Conservation (phyloP, 2,888 invertebrate genomes). For the Parnassius orleans region DNA sequence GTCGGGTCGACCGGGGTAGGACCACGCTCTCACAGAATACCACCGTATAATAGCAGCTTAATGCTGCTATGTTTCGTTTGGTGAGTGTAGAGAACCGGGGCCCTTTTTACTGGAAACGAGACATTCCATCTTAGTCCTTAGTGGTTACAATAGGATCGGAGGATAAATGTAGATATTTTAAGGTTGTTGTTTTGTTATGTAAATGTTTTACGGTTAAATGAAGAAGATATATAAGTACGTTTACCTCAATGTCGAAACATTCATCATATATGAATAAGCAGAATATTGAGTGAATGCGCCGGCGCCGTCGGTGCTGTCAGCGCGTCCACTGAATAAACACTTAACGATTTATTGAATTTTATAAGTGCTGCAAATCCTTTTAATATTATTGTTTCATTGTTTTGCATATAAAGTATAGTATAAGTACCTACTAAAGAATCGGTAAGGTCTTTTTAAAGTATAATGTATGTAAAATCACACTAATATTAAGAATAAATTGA, state of each 20-base stretch:
- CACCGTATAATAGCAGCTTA: too few relatives aligned
- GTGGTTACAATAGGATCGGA: too few relatives aligned
- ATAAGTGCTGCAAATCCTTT: conserved; percentile 7
- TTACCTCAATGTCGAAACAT: conserved; percentile 38
- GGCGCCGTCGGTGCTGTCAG: conserved; percentile 36
- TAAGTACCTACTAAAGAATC: background rate
- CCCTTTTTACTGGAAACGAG: too few relatives aligned
- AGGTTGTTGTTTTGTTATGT: too few relatives aligned
- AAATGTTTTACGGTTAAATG: too few relatives aligned
- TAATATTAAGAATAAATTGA: too few relatives aligned
- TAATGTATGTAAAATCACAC: background rate
- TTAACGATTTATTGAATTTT: conserved; percentile 20
- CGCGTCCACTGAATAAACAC: conserved; percentile 34
- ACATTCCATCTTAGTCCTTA: too few relatives aligned
- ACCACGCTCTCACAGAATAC: too few relatives aligned
- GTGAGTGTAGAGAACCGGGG: too few relatives aligned
- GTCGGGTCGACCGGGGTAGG: too few relatives aligned
- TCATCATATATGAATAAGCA: conserved; percentile 36
- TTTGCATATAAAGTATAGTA: background rate
- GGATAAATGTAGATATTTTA: too few relatives aligned
- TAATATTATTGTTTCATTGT: background rate
- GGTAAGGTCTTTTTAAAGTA: background rate
- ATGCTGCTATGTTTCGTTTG: too few relatives aligned
- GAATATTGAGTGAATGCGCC: conserved; percentile 30
- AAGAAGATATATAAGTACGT: conserved; percentile 16